A percentile compares a stretch with the other conserved stretches of the same genome.
These are phyloP conservation scores for Notodromas monacha DNA, from an alignment of 2,888 invertebrate genomes.

Conservation along the genomic window DNA sequence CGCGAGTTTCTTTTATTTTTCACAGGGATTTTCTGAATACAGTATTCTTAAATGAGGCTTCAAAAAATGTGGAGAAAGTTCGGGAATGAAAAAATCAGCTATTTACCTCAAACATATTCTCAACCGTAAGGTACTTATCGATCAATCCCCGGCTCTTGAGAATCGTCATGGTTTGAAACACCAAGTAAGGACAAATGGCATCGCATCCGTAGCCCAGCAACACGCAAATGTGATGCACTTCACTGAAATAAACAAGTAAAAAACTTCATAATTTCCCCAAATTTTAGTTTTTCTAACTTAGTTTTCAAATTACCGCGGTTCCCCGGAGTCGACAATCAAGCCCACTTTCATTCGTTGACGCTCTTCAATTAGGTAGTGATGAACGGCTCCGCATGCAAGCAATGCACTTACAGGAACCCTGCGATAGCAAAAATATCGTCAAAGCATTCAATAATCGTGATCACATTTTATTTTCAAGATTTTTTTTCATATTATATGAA, in stretches of 20 bases:
- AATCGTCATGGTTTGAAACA: slow-evolving; percentile 62
- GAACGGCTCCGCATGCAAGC: slow-evolving; percentile 61
- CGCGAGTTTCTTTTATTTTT: too few relatives aligned
- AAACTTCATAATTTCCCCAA: slow-evolving; percentile 4
- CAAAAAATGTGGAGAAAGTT: too few relatives aligned
- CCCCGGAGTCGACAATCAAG: slow-evolving; percentile 72
- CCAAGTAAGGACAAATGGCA: slow-evolving; percentile 84
- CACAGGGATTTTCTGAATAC: too few relatives aligned
- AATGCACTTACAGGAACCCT: slow-evolving; percentile 44
- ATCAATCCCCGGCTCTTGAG: slow-evolving; percentile 56
- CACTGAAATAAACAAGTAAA: slow-evolving; percentile 14
- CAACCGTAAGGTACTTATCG: slow-evolving; percentile 36
- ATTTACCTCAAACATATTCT: slow-evolving; percentile 33
- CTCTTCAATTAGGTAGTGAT: slow-evolving; percentile 76
- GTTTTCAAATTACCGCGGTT: slow-evolving; percentile 34
- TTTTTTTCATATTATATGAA: too few relatives aligned
- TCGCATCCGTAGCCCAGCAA: slow-evolving; percentile 87
- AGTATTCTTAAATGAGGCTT: too few relatives aligned
- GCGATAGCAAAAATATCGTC: too few relatives aligned
- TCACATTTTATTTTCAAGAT: too few relatives aligned
- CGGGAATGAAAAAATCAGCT: too few relatives aligned
- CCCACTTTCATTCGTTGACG: slow-evolving; percentile 86
- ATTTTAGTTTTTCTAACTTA: too few relatives aligned
- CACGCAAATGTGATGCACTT: slow-evolving; percentile 80
- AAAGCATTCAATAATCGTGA: too few relatives aligned